Evolutionary conservation across 64 coral and sea anemone genomes (phyloP).

Genomic region (Porites australiensis): DNA sequence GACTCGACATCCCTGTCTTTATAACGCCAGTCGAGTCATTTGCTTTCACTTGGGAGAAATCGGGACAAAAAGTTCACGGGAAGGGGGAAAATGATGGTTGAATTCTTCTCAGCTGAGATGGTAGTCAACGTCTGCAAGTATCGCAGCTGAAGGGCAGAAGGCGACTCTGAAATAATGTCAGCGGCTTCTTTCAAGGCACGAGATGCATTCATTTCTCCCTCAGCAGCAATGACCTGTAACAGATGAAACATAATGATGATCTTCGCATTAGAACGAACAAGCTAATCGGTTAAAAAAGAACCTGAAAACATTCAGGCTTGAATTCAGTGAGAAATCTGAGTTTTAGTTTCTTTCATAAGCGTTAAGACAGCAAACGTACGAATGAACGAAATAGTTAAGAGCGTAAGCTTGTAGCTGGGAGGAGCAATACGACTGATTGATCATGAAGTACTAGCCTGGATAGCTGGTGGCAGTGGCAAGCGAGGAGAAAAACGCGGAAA

Average conservation of each 20-base stretch:
- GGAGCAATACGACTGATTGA: too few species aligned
- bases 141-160: conserved; percentile 77
- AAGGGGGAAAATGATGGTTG: conserved; percentile 82
- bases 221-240: conserved; percentile 80
- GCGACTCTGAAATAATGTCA: conserved; percentile 78
- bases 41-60: conserved; percentile 39
- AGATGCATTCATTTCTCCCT: conserved; percentile 88
- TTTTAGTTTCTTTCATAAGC: too few species aligned
- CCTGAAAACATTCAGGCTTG: too few species aligned
- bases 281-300: too few species aligned
- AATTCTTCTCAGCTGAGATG: conserved; percentile 89
- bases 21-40: conserved; percentile 6
- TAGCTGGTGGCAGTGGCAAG: too few species aligned
- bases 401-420: too few species aligned
- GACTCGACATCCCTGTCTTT: background rate
- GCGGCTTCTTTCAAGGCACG: conserved; percentile 83
- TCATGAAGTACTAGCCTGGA: too few species aligned
- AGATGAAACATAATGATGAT: background rate
- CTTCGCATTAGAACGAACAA: too few species aligned
- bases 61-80: conserved; percentile 68
- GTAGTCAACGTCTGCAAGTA: conserved; percentile 83
- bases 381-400: too few species aligned
- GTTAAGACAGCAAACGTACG: too few species aligned
- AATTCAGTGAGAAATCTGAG: too few species aligned
- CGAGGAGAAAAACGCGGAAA: too few species aligned